phyloP scores from a whole-genome alignment of 92 coral and sea anemone species.

The Diadumene lineata region DNA sequence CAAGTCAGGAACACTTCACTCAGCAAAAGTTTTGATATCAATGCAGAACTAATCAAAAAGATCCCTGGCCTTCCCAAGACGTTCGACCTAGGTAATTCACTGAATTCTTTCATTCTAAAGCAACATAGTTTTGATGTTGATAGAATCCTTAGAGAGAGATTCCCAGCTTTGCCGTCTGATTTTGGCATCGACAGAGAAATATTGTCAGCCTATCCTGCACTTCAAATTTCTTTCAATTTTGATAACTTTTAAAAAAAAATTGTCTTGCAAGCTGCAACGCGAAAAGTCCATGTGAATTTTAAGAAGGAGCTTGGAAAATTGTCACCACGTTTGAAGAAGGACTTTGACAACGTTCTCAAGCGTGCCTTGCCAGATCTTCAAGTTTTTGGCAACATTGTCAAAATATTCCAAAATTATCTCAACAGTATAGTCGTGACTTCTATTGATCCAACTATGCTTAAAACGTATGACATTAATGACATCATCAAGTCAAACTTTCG shows the following conservation, averaged over 20 bases:
- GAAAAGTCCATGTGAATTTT: slow-evolving; percentile 2
- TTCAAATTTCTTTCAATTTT: neutral
- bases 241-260: slow-evolving; percentile 14
- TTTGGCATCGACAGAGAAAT: slow-evolving; percentile 24
- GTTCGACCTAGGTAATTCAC: slow-evolving; percentile 14
- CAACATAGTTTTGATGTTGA: slow-evolving; percentile 17
- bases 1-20: neutral
- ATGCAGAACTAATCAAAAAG: neutral
- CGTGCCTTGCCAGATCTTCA: slow-evolving; percentile 10
- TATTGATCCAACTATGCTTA: neutral
- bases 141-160: slow-evolving; percentile 8
- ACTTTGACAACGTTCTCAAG: slow-evolving; percentile 29
- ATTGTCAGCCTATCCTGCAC: slow-evolving; percentile 18
- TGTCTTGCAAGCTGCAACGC: neutral
- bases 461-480: slow-evolving; percentile 22
- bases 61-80: slow-evolving; percentile 8
- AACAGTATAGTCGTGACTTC: neutral
- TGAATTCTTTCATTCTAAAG: neutral
- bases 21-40: slow-evolving; percentile 11
- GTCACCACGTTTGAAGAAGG: slow-evolving; percentile 2
- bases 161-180: slow-evolving; percentile 23
- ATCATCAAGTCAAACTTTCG: slow-evolving; percentile 16
- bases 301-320: neutral
- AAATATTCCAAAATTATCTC: slow-evolving; percentile 1
- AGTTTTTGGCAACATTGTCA: slow-evolving; percentile 2